These are phyloP conservation scores for Sinohyriopsis cumingii DNA, from an alignment of 2,888 invertebrate genomes.

Conservation along the genomic window DNA sequence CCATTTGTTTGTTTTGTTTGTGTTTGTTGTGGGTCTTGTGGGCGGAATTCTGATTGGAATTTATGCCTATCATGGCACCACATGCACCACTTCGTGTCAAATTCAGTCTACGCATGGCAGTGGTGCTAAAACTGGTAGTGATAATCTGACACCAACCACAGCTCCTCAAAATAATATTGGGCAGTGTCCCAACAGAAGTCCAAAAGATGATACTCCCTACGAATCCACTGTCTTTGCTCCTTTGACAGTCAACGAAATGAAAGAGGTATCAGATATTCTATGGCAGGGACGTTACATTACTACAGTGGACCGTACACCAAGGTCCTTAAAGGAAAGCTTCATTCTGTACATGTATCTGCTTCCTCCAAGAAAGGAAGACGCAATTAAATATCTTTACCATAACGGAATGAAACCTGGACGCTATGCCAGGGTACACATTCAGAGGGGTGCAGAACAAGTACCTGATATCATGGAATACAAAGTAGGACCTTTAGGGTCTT, in stretches of 20 bases:
- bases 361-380: slow-evolving; percentile 37
- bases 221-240: slow-evolving; percentile 37
- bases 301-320: slow-evolving; percentile 20
- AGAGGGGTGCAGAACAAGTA: slow-evolving; percentile 26
- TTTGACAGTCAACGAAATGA: slow-evolving; percentile 36
- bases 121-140: background rate
- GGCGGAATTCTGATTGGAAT: slow-evolving; percentile 41
- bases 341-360: slow-evolving; percentile 37
- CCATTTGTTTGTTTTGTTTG: slow-evolving; percentile 33
- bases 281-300: slow-evolving; percentile 17
- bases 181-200: slow-evolving; percentile 18
- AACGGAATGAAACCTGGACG: slow-evolving; percentile 40
- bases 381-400: slow-evolving; percentile 32
- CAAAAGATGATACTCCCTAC: slow-evolving; percentile 19
- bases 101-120: background rate
- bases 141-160: background rate
- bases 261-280: slow-evolving; percentile 22
- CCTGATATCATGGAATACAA: slow-evolving; percentile 49
- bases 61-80: slow-evolving; percentile 33
- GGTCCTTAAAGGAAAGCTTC: slow-evolving; percentile 30
- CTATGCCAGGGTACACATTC: slow-evolving; percentile 38
- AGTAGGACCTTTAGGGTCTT: slow-evolving; percentile 40
- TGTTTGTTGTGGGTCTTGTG: slow-evolving; percentile 32
- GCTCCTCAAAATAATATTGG: background rate
- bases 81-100: too few species aligned